A percentile compares a stretch with the other conserved stretches of the same genome.
These are phyloP conservation scores for Ispidina lecontei DNA, from an alignment of 2,797 vertebrate species.

Conservation along the genomic window DNA sequence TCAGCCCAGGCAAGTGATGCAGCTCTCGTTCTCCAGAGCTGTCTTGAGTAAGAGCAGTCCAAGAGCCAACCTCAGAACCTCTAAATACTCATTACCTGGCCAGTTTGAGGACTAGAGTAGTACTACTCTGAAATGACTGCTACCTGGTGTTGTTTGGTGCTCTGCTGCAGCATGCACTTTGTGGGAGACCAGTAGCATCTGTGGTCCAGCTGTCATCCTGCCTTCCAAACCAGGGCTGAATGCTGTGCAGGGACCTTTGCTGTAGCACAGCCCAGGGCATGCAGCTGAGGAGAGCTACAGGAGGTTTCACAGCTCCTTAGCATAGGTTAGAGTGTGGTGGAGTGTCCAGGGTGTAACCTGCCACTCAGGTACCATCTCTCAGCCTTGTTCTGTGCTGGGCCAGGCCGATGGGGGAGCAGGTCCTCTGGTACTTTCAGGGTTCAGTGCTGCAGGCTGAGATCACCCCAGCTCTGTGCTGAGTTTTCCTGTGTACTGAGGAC, in stretches of 20 bases:
- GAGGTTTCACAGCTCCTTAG: neutral
- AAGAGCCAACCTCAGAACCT: neutral
- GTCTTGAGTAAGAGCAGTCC: neutral
- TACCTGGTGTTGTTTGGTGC: neutral
- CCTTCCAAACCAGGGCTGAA: neutral
- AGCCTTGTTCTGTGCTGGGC: neutral
- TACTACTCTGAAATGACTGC: neutral
- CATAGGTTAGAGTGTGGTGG: rapidly evolving
- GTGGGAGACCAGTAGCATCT: neutral
- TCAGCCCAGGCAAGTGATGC: neutral
- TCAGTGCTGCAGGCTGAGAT: constrained; percentile 18
- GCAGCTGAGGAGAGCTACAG: neutral
- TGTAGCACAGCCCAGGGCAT: neutral
- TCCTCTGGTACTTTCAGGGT: neutral
- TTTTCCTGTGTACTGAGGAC: neutral
- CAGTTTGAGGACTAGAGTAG: neutral
- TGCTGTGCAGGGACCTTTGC: neutral
- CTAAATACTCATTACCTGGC: neutral
- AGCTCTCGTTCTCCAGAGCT: neutral
- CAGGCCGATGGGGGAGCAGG: neutral
- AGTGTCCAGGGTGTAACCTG: neutral
- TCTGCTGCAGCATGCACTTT: neutral
- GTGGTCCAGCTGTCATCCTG: neutral
- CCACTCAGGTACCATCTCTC: neutral
- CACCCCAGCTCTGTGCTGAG: neutral